These are phyloP conservation scores for Phengaris alcon DNA, from an alignment of 2,888 invertebrate genomes.

Conservation along the genomic window DNA sequence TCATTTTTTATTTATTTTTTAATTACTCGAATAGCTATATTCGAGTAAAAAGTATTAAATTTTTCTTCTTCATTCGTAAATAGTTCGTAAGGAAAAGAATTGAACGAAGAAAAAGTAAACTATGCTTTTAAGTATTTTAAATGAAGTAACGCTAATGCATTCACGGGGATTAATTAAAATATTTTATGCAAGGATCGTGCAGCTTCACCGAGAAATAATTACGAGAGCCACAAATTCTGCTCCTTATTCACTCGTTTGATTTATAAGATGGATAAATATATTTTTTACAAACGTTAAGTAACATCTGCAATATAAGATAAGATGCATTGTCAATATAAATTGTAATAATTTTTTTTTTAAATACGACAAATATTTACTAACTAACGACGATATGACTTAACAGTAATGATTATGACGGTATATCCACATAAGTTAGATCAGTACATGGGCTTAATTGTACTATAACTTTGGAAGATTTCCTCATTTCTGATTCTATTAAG, in stretches of 20 bases:
- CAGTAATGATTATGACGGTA: too few species aligned
- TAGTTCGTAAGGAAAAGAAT: constrained; percentile 15
- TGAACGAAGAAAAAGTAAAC: constrained; percentile 34
- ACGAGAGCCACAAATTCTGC: constrained; percentile 52
- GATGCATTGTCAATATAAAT: too few species aligned
- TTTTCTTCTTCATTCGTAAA: constrained; percentile 21
- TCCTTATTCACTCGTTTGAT: constrained; percentile 49
- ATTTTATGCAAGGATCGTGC: constrained; percentile 50
- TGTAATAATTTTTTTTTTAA: too few species aligned
- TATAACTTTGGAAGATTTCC: too few species aligned
- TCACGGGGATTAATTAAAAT: constrained; percentile 54
- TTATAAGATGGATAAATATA: constrained; percentile 35
- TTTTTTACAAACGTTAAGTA: not conserved
- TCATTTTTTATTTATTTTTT: not conserved
- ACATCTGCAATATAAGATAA: not conserved
- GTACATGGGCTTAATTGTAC: too few species aligned
- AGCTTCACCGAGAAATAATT: constrained; percentile 49
- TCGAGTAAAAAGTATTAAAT: not conserved
- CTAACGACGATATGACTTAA: too few species aligned
- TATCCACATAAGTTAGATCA: too few species aligned
- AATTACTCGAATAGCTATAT: not conserved
- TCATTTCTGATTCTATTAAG: too few species aligned
- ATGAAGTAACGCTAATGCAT: constrained; percentile 47
- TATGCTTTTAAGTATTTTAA: constrained; percentile 41
- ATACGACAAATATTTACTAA: too few species aligned